Percentiles rank a stretch among this genome's conserved stretches.
These are phyloP conservation scores for Limnephilus lunatus DNA, from an alignment of 2,888 invertebrate species.

Conservation along the genomic window DNA sequence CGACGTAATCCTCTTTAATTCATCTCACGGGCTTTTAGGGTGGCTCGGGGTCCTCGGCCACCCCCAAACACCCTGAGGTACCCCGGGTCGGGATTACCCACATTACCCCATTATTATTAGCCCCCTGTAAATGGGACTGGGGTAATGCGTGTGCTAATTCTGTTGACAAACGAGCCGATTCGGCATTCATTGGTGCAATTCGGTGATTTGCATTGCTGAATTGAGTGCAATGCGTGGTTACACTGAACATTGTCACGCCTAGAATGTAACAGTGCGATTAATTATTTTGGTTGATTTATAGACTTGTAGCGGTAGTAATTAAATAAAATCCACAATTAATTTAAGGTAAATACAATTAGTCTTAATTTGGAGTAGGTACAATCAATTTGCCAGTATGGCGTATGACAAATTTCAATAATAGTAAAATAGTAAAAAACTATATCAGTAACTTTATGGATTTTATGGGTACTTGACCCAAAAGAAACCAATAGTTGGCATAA, in stretches of 20 bases:
- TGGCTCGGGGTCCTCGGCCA: neutral
- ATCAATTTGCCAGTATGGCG: no score
- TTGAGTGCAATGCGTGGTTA: neutral
- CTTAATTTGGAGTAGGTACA: no score
- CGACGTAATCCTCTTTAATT: conserved; percentile 48
- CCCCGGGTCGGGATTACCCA: neutral
- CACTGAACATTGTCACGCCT: neutral
- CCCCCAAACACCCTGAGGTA: neutral
- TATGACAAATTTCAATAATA: no score
- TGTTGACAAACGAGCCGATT: conserved; percentile 51
- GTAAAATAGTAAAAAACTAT: no score
- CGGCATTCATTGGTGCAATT: conserved; percentile 10
- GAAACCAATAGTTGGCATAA: no score
- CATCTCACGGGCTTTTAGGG: conserved; percentile 42
- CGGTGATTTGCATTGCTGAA: neutral
- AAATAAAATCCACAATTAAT: no score
- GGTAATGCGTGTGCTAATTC: conserved; percentile 45
- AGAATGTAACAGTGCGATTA: neutral
- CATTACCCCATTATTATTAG: neutral
- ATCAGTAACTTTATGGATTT: no score
- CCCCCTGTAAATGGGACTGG: conserved; percentile 14
- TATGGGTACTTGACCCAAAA: no score
- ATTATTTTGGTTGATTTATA: neutral
- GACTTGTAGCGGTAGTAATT: no score
- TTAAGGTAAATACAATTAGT: no score